Base-by-base conservation (phyloP, 2,888 invertebrate genomes). In the Drosophila setosimentum region DNA sequence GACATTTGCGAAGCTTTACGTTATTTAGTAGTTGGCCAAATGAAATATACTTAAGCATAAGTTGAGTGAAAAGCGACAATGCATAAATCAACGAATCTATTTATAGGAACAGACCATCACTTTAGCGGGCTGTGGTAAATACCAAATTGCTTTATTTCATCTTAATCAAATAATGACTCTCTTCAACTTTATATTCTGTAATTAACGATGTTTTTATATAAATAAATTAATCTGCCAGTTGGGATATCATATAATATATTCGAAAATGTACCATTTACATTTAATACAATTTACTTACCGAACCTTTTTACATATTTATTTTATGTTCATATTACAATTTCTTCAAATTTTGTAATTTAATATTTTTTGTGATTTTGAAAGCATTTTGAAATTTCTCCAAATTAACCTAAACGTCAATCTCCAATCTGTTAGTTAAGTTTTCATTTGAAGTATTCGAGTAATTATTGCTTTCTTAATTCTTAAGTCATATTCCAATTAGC, bases 1-100 rank as follows among this genome's bases (percentile, higher is more conserved):
- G 87, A 82, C 71, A 77, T 86, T 65, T 62, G 54, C 49, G 45
- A 68, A 54, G 35, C 72, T 59, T 53, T 32, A 37, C 68, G 76
- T 81, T 84, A 87, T 89, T 87, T 84, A 87, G 85, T 87, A 74
- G 72, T 55, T 69, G 64, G 58, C 62, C 51, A 49, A 65, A 76
- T 79, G 78, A 79, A 60, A 79, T 78, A 73, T 73, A 79, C 79
- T 79, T 33, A 33, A 76, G 73, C 60, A 78, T 75, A 75, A 78
- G 75, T 78, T 68, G 65, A 68, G 61, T 32, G 35, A 60, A 73
- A 49, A 64, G 63, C 63, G 51, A 58, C 64, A 62, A 40, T 13
- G 18, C 37, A 83, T 86, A 83, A 83, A 81, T 86, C 81, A 76
- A 45, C 53, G 67, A 54, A 35, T 27, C 53, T 27, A 58, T 45